These are phyloP conservation scores for Hypanus sabinus DNA, from an alignment of 2,113 vertebrate genomes.

Conservation along the genomic window DNA sequence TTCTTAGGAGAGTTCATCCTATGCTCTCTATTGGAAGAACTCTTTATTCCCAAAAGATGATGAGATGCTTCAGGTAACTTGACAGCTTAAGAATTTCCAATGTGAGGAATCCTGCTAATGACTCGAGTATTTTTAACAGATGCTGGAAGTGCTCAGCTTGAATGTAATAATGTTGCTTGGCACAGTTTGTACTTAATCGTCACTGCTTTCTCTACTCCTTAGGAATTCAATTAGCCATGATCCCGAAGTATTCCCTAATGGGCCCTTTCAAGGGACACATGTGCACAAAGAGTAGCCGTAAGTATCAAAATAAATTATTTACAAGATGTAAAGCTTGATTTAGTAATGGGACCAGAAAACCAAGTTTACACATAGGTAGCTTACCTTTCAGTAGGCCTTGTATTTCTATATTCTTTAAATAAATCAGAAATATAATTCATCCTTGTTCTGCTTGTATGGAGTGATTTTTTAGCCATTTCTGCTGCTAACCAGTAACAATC, in stretches of 20 bases:
- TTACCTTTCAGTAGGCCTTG: not conserved
- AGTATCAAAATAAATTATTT: constrained; percentile 42
- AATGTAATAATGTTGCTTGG: not conserved
- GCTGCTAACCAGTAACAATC: not conserved
- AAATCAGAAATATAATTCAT: not conserved
- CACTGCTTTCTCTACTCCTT: constrained; percentile 33
- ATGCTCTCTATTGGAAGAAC: not conserved
- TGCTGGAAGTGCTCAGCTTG: not conserved
- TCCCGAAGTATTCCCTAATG: constrained; percentile 42
- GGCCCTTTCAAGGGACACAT: constrained; percentile 49
- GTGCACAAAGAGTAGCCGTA: constrained; percentile 51
- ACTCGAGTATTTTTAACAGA: too few species aligned
- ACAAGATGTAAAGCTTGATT: not conserved
- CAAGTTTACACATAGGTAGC: not conserved
- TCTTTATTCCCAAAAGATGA: not conserved
- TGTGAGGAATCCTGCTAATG: not conserved
- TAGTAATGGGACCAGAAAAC: not conserved
- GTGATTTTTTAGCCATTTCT: not conserved
- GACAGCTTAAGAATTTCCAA: not conserved
- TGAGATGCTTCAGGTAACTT: not conserved
- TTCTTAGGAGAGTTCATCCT: not conserved
- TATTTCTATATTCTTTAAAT: not conserved
- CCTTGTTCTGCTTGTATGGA: not conserved
- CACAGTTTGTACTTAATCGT: not conserved
- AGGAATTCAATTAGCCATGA: constrained; percentile 21